These are phyloP conservation scores for Myocastor coypus DNA, from an alignment of 2,113 vertebrate species.

Conservation along the genomic window DNA sequence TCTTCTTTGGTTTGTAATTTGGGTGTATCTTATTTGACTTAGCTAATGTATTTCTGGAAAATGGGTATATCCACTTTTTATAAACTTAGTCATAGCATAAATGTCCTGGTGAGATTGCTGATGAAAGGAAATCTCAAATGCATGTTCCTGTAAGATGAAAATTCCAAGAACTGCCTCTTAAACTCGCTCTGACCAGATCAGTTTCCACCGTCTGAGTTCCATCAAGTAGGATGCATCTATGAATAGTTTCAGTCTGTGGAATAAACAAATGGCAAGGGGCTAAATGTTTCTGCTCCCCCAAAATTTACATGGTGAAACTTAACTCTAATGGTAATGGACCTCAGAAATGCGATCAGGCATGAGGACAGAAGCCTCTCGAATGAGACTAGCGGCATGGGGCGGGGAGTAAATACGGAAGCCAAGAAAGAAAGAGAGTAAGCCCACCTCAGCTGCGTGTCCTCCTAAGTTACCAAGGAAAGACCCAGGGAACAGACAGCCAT, in stretches of 20 bases:
- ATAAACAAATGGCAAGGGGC: not conserved
- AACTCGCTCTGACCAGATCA: conserved; percentile 11
- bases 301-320: not conserved
- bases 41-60: conserved; percentile 31
- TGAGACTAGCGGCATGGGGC: no score
- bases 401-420: not conserved
- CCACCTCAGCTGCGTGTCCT: not conserved
- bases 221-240: not conserved
- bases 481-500: not conserved
- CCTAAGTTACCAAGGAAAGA: not conserved
- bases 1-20: conserved; percentile 35
- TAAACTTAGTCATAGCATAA: conserved; percentile 12
- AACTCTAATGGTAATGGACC: not conserved
- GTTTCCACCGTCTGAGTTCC: not conserved
- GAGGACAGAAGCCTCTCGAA: not conserved
- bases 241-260: not conserved
- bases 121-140: conserved; percentile 2
- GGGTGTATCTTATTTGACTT: conserved; percentile 2
- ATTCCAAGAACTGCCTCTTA: not conserved
- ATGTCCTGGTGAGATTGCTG: not conserved
- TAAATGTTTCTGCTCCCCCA: not conserved
- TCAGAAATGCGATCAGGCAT: not conserved
- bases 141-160: not conserved
- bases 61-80: not conserved
- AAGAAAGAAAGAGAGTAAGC: not conserved